Base-by-base conservation (phyloP, 2,797 vertebrate genomes). In the Simalia tracyae region DNA sequence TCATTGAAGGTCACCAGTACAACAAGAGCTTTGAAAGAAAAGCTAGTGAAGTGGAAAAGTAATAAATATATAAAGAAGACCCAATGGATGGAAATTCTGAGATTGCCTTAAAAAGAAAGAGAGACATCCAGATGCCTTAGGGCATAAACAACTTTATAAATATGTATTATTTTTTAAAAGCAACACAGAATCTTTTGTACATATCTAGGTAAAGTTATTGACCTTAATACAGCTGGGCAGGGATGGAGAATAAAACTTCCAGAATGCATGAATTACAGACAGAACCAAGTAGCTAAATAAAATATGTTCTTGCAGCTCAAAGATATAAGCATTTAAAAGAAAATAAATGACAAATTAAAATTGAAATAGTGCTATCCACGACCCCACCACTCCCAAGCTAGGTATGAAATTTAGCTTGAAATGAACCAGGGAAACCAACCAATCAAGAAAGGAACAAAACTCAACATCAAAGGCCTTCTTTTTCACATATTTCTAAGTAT, bases 81-180 rank as follows among this genome's bases (percentile, higher is more conserved):
- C 26, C 72, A 94, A 8, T 57, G 87, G 0, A 2, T 84, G 7
- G 54, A 60, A 89, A 88, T 93, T 87, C 36, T 93, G 36, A 91
- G 42, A 42, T 28, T 26, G 89, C 85, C 31, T 81, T 26, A 24
- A 50, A 68, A 72, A 56, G 59, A 59, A n/a, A 2, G 28, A 88
- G 26, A 89, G 17, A 7, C 0, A 46, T 36, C 31, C 8, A 89
- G 3, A 89, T 4, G 6, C 60, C 17, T 87, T 88, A n/a, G 2
- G 31, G 68, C 66, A 90, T 19, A 17, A 87, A 46, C n/a, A 81
- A 87, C 0, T 87, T 87, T 46, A 63, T 72, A 93, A 92, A n/a
- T 64, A 93, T 93, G 59, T 63, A 89, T 3, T 84, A 59, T 14
- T 88, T 92, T 91, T 89, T 54, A 63, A 42, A 85, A 93, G 50